Percentiles rank a stretch among this genome's conserved stretches.
Conservation (phyloP, 2,113 vertebrate species). For the Scopus umbretta region DNA sequence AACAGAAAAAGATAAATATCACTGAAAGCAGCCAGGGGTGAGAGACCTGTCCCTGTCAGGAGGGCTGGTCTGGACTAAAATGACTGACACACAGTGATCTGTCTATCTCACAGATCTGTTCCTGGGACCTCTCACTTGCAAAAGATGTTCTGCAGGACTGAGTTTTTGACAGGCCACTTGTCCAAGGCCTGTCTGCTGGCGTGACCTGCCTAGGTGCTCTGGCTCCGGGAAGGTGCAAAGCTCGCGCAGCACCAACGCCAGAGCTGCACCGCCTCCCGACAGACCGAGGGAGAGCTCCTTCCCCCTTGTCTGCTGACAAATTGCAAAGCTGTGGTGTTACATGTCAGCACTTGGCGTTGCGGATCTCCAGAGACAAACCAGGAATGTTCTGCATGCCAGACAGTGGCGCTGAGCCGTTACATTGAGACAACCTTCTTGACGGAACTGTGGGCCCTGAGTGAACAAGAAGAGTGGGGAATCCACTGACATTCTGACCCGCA, state of each 20-base stretch:
- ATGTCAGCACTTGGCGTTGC: conserved; percentile 53
- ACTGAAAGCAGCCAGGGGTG: neutral
- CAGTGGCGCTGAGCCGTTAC: conserved; percentile 35
- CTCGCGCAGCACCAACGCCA: accelerated
- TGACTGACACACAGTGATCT: neutral
- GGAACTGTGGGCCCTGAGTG: neutral
- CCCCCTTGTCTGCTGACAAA: conserved; percentile 38
- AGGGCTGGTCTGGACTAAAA: neutral
- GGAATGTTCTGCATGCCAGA: conserved; percentile 61
- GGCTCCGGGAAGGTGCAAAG: neutral
- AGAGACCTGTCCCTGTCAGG: neutral
- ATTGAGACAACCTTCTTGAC: conserved; percentile 44
- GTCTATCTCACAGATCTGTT: neutral
- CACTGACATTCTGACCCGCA: neutral
- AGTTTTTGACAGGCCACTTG: neutral
- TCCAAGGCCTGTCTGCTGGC: accelerated
- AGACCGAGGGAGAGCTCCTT: neutral
- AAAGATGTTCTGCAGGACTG: neutral
- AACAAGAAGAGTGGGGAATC: neutral
- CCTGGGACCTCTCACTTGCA: neutral
- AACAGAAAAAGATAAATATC: neutral
- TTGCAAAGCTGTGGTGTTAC: conserved; percentile 62
- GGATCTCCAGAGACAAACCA: conserved; percentile 61
- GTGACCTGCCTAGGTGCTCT: neutral
- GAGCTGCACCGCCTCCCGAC: conserved; percentile 9